These are phyloP conservation scores for Pseudopodoces humilis DNA, from an alignment of 2,113 vertebrate species.

Conservation along the genomic window DNA sequence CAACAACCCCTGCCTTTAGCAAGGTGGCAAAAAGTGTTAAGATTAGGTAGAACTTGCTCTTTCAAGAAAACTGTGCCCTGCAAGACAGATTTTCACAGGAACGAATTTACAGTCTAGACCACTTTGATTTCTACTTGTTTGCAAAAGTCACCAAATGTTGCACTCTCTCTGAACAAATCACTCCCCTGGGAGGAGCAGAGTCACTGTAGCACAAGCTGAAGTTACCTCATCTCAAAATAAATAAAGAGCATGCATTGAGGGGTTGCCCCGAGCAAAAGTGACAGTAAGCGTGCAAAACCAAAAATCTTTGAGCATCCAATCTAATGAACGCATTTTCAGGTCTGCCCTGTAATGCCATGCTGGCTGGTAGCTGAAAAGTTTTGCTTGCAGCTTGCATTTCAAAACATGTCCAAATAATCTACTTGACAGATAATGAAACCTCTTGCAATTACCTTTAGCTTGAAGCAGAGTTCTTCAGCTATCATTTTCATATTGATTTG, in stretches of 20 bases:
- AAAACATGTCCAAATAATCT: constrained; percentile 17
- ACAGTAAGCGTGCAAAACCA: background rate
- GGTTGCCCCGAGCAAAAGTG: background rate
- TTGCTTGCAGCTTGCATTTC: constrained; percentile 17
- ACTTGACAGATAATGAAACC: constrained; percentile 35
- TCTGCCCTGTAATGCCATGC: background rate
- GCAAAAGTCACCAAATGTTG: background rate
- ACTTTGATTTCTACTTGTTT: background rate
- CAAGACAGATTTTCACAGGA: background rate
- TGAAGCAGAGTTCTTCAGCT: constrained; percentile 59
- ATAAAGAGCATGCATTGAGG: background rate
- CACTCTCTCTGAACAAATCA: background rate
- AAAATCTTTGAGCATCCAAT: background rate
- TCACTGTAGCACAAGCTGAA: background rate
- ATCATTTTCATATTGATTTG: constrained; percentile 64
- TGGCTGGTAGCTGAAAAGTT: background rate
- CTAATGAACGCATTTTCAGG: background rate
- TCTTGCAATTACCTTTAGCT: constrained; percentile 35
- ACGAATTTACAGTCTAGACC: background rate
- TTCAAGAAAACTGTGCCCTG: background rate
- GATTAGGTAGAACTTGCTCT: background rate
- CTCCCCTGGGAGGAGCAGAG: background rate
- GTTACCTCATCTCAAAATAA: background rate
- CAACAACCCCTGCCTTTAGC: too few species aligned
- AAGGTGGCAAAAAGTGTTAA: background rate